phyloP scores from a whole-genome alignment of 2,113 vertebrate genomes.

The Rhadina sibilatrix region DNA sequence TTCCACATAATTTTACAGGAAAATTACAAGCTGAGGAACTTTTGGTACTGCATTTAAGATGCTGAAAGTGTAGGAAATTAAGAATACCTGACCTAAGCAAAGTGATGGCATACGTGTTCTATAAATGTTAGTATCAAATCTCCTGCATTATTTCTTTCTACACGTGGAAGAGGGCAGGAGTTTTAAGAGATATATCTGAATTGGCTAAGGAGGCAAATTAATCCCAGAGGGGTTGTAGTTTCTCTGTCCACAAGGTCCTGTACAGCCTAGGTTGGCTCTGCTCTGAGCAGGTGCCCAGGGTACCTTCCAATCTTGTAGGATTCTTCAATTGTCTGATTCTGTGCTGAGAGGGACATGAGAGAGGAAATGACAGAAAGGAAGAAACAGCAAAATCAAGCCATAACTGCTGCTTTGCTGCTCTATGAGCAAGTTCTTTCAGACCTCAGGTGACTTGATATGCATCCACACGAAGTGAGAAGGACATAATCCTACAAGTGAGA shows the following conservation, averaged over 20 bases:
- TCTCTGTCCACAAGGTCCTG: not conserved
- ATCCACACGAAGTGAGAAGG: not conserved
- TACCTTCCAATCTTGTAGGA: not conserved
- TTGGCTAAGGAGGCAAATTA: not conserved
- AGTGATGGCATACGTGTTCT: fast-evolving
- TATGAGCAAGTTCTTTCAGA: not conserved
- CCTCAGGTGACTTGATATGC: not conserved
- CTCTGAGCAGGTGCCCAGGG: not conserved
- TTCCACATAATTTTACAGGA: not conserved
- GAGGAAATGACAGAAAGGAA: not conserved
- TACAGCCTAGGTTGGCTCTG: not conserved
- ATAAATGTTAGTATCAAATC: not conserved
- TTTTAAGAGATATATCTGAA: not conserved
- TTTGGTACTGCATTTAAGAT: not conserved
- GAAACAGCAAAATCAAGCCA: not conserved
- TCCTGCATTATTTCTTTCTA: not conserved
- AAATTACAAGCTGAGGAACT: not conserved
- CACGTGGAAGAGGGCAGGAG: not conserved
- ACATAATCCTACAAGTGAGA: not conserved
- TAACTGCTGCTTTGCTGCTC: not conserved
- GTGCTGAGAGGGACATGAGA: not conserved
- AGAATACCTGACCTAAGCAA: not conserved
- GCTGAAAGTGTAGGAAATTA: not conserved
- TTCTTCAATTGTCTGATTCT: not conserved
- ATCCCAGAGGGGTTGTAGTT: not conserved